phyloP scores from a whole-genome alignment of 1,140 invertebrate species.

The Diuraphis noxia region DNA sequence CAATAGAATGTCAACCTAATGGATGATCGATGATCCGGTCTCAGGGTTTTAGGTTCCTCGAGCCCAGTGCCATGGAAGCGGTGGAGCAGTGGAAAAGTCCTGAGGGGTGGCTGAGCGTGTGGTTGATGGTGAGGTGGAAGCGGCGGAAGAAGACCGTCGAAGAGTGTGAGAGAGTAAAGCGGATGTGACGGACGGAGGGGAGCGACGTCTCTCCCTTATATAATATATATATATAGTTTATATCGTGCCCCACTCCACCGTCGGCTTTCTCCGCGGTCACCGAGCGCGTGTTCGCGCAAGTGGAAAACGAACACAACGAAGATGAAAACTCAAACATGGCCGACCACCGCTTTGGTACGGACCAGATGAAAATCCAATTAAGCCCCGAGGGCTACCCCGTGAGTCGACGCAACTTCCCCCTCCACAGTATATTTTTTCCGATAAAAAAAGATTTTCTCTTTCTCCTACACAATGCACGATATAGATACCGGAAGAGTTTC shows the following conservation, averaged over 20 bases:
- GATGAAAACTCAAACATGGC: constrained; percentile 53
- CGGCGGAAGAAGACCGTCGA: neutral
- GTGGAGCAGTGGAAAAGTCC: neutral
- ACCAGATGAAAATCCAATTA: constrained; percentile 53
- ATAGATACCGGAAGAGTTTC: neutral
- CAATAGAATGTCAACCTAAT: constrained; percentile 53
- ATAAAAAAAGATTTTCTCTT: neutral
- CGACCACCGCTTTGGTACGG: constrained; percentile 46
- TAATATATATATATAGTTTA: constrained; percentile 4
- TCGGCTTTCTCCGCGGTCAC: constrained; percentile 15
- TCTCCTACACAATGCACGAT: neutral
- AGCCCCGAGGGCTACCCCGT: constrained; percentile 7
- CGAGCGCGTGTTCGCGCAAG: constrained; percentile 42
- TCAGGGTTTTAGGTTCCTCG: constrained; percentile 22
- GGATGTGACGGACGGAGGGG: neutral
- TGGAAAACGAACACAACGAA: constrained; percentile 51
- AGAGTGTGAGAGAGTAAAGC: neutral
- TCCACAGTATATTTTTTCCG: neutral
- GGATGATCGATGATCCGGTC: constrained; percentile 53
- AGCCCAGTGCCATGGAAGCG: neutral
- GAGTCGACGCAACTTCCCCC: neutral
- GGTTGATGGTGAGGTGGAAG: neutral
- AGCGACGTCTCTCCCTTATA: neutral
- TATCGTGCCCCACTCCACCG: neutral
- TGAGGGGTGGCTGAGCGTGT: neutral